A percentile compares a stretch with the other conserved stretches of the same genome.
These are phyloP conservation scores for Kradibia gibbosae DNA, from an alignment of 1,140 invertebrate species.

Conservation along the genomic window DNA sequence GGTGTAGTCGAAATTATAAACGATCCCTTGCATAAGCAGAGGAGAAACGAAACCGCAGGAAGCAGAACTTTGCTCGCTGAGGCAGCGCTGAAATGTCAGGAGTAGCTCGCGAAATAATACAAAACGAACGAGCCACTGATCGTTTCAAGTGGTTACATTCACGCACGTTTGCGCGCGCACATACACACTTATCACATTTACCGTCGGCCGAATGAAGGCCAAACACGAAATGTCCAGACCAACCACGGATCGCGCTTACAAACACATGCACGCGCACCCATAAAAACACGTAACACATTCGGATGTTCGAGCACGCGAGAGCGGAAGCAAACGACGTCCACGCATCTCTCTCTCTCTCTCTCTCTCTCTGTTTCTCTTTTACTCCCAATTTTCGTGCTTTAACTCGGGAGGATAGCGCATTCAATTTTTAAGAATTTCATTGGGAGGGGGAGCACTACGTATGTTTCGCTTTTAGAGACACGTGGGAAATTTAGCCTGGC, in stretches of 20 bases:
- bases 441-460: background rate
- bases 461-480: slow-evolving; percentile 10
- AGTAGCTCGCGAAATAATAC: slow-evolving; percentile 19
- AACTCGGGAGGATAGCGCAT: background rate
- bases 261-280: background rate
- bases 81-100: background rate
- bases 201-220: background rate
- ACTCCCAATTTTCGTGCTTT: background rate
- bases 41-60: background rate
- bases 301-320: background rate
- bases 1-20: background rate
- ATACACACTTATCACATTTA: background rate
- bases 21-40: background rate
- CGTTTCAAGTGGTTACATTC: background rate
- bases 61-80: background rate
- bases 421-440: slow-evolving; percentile 27
- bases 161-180: background rate
- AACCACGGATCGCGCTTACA: too few species aligned
- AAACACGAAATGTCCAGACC: background rate
- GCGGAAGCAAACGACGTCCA: slow-evolving; percentile 13
- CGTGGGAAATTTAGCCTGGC: background rate
- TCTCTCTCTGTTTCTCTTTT: background rate
- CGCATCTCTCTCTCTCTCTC: background rate
- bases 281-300: background rate
- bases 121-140: background rate